Evolutionary conservation across 1,140 invertebrate genomes (phyloP), one percentile per base, ranked within the genome.

Genomic region (Drosophila lacteicornis): DNA sequence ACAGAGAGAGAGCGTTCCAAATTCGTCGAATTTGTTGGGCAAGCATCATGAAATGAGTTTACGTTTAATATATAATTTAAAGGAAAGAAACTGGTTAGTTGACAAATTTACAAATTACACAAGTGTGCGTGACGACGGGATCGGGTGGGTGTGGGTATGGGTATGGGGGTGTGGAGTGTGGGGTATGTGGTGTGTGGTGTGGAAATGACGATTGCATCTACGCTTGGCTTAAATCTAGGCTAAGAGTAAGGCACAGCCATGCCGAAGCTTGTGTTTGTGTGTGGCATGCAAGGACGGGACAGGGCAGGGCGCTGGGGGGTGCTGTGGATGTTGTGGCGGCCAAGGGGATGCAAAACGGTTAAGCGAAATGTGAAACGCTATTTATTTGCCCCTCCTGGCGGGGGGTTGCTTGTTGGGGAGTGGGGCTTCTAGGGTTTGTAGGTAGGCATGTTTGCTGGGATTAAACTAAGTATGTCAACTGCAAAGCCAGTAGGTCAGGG

Each of bases 321-420:
- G 9, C 46, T 7, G 46, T 53, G 17, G 33, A 9, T 22, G 33
- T 56, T 42, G 67, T 25, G 49, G 62, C 62, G 63, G 40, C 60
- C 13, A 62, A 40, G 56, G 57, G 46, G 57, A 58, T 70, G 53
- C 51, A 62, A 76, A 87, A 88, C 80, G 50, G 78, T 74, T 90
- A 90, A 88, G 85, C 85, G 85, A 90, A 88, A 90, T 90, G 75
- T 76, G 75, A 88, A 88, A 90, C 67, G 85, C 79, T 90, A 88
- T 88, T 88, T 90, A 88, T 88, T 88, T 90, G 81, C 77, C 46
- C 59, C 61, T 59, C 62, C 66, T 59, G 63, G 58, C 65, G 59
- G 27, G 19, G 42, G n/a, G 19, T 36, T 5, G 50, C 27, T 17
- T 27, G 22, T 33, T 36, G 22, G 7, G 22, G 4, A 25, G 25